Base-by-base conservation (phyloP, 2,888 invertebrate species). In the Cynaeus angustus region DNA sequence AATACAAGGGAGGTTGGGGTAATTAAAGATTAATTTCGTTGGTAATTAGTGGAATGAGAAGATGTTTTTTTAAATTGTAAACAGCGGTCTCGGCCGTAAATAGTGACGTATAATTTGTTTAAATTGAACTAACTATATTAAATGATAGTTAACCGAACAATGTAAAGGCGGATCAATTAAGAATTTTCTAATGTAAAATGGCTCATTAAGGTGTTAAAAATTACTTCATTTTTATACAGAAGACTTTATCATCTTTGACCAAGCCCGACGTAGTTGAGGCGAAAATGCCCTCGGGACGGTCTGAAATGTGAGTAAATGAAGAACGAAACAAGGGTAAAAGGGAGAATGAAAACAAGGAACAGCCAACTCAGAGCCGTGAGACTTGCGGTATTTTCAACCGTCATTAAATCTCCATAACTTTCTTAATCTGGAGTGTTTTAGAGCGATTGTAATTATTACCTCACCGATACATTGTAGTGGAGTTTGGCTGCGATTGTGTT, bases 331-430 rank as follows among this genome's bases (percentile, higher is more conserved):
- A 72, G 74, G 74, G 72, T 70, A 68, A 70, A 73, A 71, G 70
- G 73, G 72, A 72, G 68, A 75, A 77, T 73, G 73, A 75, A 77
- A 77, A 76, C 74, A 77, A 77, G 76, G 72, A 76, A 75, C 71
- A 74, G 71, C 70, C 66, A 69, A 68, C 64, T 56, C 55, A 53
- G 66, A 58, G 52, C 48, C 70, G 46, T 59, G 72, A 71, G 70
- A 71, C 50, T 75, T 75, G 72, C 72, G 74, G 75, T 70, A 71
- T 74, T 76, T 69, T 71, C 70, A 74, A 71, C 75, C 73, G 73
- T 74, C 76, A 72, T 77, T 77, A 77, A 77, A 77, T 78, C 76
- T 74, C 77, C 74, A 77, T 77, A 77, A 75, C 75, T 77, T 75
- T 77, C 77, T 77, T 77, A 78, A 78, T 78, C 74, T 75, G 50